A percentile compares a stretch with the other conserved stretches of the same genome.
Evolutionary conservation across 2,888 invertebrate genomes (phyloP).

Genomic region (Diplolepis rosae): DNA sequence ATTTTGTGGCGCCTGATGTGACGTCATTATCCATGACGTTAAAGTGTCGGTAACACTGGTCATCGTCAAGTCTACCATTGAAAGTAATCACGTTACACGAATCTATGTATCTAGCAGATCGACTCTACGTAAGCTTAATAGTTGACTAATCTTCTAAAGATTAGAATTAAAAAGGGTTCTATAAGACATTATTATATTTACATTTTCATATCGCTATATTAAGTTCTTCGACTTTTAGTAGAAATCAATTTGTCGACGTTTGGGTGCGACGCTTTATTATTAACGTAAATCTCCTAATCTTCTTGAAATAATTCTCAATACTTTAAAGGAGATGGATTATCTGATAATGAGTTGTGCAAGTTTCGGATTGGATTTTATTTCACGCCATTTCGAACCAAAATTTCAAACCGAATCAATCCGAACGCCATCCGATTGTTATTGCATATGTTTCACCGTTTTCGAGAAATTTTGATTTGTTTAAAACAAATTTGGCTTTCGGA

Average conservation of each 20-base stretch:
- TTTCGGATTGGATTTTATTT: too few species aligned
- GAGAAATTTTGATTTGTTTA: too few species aligned
- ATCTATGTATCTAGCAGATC: background rate
- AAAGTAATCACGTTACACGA: slow-evolving; percentile 41
- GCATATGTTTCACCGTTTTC: too few species aligned
- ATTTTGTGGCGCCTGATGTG: slow-evolving; percentile 63
- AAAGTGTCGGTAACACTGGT: slow-evolving; percentile 63
- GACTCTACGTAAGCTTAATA: background rate
- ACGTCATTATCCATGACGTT: slow-evolving; percentile 69
- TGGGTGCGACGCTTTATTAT: background rate
- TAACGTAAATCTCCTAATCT: background rate
- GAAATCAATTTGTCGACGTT: slow-evolving; percentile 1
- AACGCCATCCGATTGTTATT: too few species aligned
- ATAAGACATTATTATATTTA: background rate
- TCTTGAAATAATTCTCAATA: background rate
- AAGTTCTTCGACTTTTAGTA: background rate
- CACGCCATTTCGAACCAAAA: too few species aligned
- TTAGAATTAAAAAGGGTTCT: background rate
- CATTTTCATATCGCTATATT: background rate
- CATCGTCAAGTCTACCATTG: slow-evolving; percentile 57
- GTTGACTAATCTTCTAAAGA: background rate
- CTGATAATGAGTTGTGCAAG: too few species aligned
- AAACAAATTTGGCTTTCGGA: too few species aligned
- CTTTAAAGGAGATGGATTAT: background rate
- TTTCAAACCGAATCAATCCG: too few species aligned